Evolutionary conservation across 2,113 vertebrate genomes (phyloP).

Genomic region (Otolemur garnettii): DNA sequence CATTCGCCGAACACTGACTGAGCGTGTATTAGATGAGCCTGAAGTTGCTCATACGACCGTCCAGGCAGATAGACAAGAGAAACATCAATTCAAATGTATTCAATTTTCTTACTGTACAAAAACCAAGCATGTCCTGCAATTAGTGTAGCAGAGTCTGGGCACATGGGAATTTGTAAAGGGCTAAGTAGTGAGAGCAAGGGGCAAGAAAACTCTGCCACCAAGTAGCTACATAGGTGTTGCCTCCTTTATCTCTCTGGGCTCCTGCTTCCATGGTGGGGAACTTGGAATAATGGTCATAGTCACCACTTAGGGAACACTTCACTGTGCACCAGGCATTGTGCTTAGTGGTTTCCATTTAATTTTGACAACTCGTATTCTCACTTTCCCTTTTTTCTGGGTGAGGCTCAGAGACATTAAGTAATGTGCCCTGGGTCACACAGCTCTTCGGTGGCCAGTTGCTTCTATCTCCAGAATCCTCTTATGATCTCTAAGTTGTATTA

Average conservation of each 20-base stretch:
- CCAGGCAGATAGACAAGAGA: background rate
- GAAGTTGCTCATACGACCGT: background rate
- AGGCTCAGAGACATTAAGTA: constrained; percentile 21
- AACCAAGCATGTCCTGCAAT: background rate
- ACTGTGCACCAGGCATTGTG: background rate
- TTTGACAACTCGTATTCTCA: background rate
- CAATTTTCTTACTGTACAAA: constrained; percentile 6
- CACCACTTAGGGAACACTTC: constrained; percentile 2
- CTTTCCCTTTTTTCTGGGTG: background rate
- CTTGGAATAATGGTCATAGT: constrained; percentile 4
- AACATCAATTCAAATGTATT: constrained; percentile 28
- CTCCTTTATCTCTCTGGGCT: background rate
- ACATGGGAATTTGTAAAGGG: background rate
- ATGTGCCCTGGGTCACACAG: background rate
- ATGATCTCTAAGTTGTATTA: background rate
- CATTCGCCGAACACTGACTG: background rate
- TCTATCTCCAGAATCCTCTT: background rate
- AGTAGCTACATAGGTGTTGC: background rate
- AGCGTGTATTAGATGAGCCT: background rate
- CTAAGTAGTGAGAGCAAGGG: background rate
- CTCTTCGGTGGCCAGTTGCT: background rate
- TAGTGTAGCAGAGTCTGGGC: background rate
- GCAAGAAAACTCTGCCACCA: background rate
- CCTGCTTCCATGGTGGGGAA: background rate
- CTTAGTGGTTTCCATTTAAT: background rate